phyloP scores from a whole-genome alignment of 2,888 invertebrate species.

The Nomada ruficornis region DNA sequence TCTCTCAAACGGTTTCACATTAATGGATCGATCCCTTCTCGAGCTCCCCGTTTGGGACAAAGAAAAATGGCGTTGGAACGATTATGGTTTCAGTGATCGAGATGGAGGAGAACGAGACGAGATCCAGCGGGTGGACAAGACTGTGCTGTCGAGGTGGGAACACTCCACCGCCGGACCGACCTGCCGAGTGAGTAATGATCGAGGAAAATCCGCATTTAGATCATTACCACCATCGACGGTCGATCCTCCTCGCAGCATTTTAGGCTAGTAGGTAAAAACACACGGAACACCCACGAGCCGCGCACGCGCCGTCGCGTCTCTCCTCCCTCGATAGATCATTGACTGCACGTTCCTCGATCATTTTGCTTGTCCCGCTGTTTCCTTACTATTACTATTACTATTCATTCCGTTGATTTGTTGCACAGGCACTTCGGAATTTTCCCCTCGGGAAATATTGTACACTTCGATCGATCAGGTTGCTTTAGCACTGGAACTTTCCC shows the following conservation, averaged over 20 bases:
- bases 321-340: background rate
- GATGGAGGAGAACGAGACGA: constrained; percentile 75
- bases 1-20: too few species aligned
- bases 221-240: constrained; percentile 58
- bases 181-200: constrained; percentile 77
- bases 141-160: constrained; percentile 77
- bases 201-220: constrained; percentile 63
- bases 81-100: constrained; percentile 72
- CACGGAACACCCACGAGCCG: constrained; percentile 21
- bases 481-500: too few species aligned
- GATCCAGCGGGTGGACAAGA: constrained; percentile 74
- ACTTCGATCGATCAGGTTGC: too few species aligned
- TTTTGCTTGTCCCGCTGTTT: background rate
- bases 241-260: constrained; percentile 56
- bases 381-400: too few species aligned
- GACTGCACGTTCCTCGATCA: background rate
- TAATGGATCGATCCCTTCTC: too few species aligned
- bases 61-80: constrained; percentile 10
- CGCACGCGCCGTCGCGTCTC: constrained; percentile 23
- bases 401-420: too few species aligned
- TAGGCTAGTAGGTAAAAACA: constrained; percentile 55
- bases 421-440: too few species aligned
- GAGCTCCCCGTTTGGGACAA: background rate
- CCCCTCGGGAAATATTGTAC: too few species aligned
- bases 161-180: constrained; percentile 74